These are phyloP conservation scores for Turdus rufiventris DNA, from an alignment of 2,113 vertebrate species.

Conservation along the genomic window DNA sequence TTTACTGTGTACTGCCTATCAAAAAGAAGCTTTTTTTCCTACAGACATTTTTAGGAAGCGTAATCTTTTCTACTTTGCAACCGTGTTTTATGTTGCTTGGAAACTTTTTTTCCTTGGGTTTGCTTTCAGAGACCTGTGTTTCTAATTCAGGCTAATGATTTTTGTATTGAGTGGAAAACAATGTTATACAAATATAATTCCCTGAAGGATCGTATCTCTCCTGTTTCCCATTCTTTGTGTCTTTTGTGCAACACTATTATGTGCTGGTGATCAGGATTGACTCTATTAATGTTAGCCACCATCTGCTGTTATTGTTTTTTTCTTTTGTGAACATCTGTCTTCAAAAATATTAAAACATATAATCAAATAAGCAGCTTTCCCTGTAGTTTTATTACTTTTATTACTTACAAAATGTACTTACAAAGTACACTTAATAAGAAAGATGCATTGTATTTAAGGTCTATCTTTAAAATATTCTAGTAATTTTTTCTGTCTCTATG, in stretches of 20 bases:
- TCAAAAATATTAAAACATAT: constrained; percentile 26
- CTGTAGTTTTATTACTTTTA: background rate
- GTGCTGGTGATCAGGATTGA: background rate
- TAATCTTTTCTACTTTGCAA: background rate
- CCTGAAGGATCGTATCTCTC: background rate
- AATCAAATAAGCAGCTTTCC: background rate
- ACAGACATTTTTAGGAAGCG: background rate
- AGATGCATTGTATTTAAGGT: background rate
- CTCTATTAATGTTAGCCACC: background rate
- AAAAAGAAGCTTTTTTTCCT: background rate
- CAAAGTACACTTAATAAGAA: background rate
- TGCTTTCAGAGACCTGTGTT: background rate
- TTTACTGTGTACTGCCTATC: background rate
- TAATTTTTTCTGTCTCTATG: background rate
- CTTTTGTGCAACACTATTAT: background rate
- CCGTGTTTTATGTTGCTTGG: background rate
- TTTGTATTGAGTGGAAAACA: background rate
- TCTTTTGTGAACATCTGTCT: background rate
- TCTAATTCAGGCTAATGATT: background rate
- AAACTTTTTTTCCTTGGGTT: background rate
- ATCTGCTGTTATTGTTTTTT: background rate
- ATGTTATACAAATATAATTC: background rate
- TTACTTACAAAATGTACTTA: background rate
- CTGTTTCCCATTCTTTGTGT: background rate
- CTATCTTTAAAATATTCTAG: background rate